Conservation (phyloP, 2,888 invertebrate genomes). For the Arge pagana region DNA sequence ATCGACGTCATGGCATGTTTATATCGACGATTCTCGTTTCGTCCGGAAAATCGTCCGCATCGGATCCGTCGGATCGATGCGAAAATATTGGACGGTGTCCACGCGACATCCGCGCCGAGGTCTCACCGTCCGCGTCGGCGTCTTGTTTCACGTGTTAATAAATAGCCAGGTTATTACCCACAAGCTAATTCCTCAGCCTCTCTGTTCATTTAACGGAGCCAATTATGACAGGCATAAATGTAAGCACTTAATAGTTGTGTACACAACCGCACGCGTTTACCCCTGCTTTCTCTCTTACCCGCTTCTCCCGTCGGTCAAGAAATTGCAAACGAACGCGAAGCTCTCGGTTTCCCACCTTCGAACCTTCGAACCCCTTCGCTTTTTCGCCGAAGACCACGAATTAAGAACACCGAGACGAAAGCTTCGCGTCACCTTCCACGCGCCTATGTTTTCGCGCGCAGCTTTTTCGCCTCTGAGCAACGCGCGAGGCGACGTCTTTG, state of each 20-base stretch:
- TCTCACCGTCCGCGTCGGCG: conserved; percentile 19
- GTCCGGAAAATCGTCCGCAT: too few species aligned
- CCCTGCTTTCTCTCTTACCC: conserved; percentile 13
- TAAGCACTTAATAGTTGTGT: conserved; percentile 55
- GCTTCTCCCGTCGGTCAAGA: conserved; percentile 4
- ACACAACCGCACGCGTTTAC: conserved; percentile 42
- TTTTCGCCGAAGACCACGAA: too few species aligned
- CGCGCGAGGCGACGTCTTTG: too few species aligned
- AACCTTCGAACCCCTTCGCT: too few species aligned
- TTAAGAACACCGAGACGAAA: neutral
- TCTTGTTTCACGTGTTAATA: conserved; percentile 55
- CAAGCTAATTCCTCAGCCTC: conserved; percentile 55
- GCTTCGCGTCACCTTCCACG: too few species aligned
- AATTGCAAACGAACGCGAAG: too few species aligned
- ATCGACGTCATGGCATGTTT: too few species aligned
- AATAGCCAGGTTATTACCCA: conserved; percentile 55
- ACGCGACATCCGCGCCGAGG: conserved; percentile 1
- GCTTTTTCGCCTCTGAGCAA: too few species aligned
- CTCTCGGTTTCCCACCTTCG: too few species aligned
- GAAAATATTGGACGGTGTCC: conserved; percentile 3
- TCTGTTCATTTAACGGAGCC: conserved; percentile 56
- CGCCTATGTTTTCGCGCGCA: too few species aligned
- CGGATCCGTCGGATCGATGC: too few species aligned
- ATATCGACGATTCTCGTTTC: too few species aligned
- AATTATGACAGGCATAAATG: conserved; percentile 56